phyloP scores from a whole-genome alignment of 2,113 vertebrate species.

The Zosterops pallidus region DNA sequence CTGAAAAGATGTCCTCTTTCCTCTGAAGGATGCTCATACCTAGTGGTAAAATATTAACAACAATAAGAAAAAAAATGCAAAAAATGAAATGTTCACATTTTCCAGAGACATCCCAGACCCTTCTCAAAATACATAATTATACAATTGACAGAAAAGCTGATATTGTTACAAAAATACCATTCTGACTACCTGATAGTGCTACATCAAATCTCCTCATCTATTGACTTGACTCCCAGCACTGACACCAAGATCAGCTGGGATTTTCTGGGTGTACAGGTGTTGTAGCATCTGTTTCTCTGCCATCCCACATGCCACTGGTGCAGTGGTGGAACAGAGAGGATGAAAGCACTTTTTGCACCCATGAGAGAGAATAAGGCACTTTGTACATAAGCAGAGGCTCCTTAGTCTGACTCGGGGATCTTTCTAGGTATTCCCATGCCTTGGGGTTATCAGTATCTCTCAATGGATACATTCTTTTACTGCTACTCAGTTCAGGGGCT shows the following conservation, averaged over 20 bases:
- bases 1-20: conserved; percentile 85
- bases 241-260: background rate
- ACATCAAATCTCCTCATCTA: background rate
- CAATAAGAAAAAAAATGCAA: background rate
- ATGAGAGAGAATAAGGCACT: background rate
- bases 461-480: background rate
- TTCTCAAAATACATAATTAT: background rate
- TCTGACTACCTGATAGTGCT: background rate
- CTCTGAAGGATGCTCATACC: conserved; percentile 87
- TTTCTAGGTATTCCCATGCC: background rate
- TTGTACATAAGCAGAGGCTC: background rate
- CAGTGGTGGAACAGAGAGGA: background rate
- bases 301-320: background rate
- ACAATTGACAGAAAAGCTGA: background rate
- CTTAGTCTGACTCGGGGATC: background rate
- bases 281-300: background rate
- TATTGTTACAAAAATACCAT: background rate
- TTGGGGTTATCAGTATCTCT: background rate
- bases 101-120: background rate
- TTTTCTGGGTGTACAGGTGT: background rate
- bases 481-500: background rate
- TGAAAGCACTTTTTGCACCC: background rate
- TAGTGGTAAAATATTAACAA: conserved; percentile 62
- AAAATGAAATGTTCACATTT: background rate
- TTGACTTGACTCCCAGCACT: background rate